Evolutionary conservation across 2,113 vertebrate genomes (phyloP).

Genomic region (Oostethus manadensis): DNA sequence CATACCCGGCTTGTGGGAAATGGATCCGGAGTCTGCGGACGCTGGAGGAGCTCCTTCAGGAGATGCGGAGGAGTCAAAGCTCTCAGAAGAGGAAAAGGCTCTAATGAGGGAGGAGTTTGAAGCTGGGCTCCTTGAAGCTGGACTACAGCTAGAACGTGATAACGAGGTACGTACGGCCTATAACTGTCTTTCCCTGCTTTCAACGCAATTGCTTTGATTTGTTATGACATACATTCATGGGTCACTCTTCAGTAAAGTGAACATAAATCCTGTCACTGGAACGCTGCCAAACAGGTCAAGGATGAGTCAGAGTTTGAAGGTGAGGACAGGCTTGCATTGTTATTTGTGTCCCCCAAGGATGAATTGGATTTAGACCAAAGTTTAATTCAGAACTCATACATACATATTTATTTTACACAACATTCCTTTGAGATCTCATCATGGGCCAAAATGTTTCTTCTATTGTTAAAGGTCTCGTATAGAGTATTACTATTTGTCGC

Average conservation of each 20-base stretch:
- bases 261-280: slow-evolving; percentile 35
- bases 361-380: not conserved
- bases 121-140: slow-evolving; percentile 78
- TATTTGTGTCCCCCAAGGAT: not conserved
- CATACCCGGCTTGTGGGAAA: slow-evolving; percentile 12
- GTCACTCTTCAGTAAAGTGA: slow-evolving; percentile 15
- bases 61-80: slow-evolving; percentile 64
- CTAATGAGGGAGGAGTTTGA: slow-evolving; percentile 90
- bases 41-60: slow-evolving; percentile 35
- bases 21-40: slow-evolving; percentile 38
- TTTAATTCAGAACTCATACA: too few species aligned
- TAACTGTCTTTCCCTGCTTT: slow-evolving; percentile 5
- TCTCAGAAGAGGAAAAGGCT: slow-evolving; percentile 76
- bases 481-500: too few species aligned
- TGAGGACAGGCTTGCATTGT: slow-evolving; percentile 1
- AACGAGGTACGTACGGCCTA: slow-evolving; percentile 63
- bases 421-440: not conserved
- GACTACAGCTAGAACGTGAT: slow-evolving; percentile 88
- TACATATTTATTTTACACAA: too few species aligned
- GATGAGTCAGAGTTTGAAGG: slow-evolving; percentile 25
- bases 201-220: slow-evolving; percentile 3
- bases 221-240: slow-evolving; percentile 7
- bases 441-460: not conserved
- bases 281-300: slow-evolving; percentile 35
- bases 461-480: not conserved